Evolutionary conservation across 2,797 vertebrate species (phyloP), one percentile per base, ranked within the genome.

Genomic region (Miichthys miiuy): DNA sequence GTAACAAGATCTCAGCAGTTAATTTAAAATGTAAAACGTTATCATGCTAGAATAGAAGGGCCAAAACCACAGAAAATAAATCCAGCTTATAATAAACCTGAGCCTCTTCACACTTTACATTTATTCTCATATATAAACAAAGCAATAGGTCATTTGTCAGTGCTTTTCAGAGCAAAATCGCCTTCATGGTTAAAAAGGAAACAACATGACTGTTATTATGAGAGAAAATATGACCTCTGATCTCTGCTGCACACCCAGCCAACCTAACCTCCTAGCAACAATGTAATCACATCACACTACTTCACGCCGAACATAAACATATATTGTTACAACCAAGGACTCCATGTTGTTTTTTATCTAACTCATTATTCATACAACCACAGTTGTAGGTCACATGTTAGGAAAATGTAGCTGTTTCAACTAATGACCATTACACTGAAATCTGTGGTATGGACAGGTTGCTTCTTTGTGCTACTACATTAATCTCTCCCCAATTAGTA

Each of bases 1-100:
- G n/a, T 18, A 41, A 34, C 48, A 67, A 23, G 48, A 52, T 67
- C n/a, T 67, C 48, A 50, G n/a, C 30, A 52, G 34, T 27, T 16
- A 25, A 55, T 55, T 27, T 55, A 14, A 6, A 16, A 27, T 7
- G 21, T 52, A 52, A 8, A 9, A 48, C 9, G 6, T 27, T 27
- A 47, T 42, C n/a, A 50, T 64, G 18, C 16, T 17, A n/a, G 44
- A 47, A 20, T 41, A 17, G 13, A 38, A 52, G 38, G 6, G n/a
- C 30, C 30, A 52, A 41, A 55, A 16, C n/a, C 30, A 52, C 9
- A 5, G 18, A 51, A 21, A 38, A 17, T 6, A 38, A 6, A 52
- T 52, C 21, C 2, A 27, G 23, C 12, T 55, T 27, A 17, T 25
- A 27, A 16, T 54, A 25, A 54, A 25, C 13, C n/a, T 6, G 12